A percentile compares a stretch with the other conserved stretches of the same genome.
These are phyloP conservation scores for Rhabdomys dilectus DNA, from an alignment of 2,113 vertebrate genomes.

Conservation along the genomic window DNA sequence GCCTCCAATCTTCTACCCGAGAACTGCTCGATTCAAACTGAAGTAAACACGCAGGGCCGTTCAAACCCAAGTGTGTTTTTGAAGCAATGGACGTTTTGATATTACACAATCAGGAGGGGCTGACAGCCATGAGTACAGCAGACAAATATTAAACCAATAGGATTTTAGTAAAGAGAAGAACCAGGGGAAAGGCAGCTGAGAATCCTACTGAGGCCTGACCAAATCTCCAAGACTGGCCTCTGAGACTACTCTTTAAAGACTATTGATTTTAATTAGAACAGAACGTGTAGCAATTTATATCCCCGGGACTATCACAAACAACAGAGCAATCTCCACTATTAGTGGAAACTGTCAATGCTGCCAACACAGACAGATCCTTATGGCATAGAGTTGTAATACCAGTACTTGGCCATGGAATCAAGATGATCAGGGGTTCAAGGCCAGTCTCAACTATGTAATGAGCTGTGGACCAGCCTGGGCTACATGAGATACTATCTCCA, in stretches of 20 bases:
- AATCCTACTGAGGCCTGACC: neutral
- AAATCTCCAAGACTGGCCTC: neutral
- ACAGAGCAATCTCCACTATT: neutral
- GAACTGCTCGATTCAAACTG: neutral
- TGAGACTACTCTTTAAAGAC: neutral
- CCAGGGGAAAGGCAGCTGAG: neutral
- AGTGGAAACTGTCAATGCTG: neutral
- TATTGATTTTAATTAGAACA: slow-evolving; percentile 25
- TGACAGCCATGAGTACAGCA: neutral
- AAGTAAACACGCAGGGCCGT: neutral
- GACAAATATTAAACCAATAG: neutral
- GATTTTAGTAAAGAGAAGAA: neutral
- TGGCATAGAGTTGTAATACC: neutral
- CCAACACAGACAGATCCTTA: neutral
- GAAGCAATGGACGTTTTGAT: neutral
- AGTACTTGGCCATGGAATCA: neutral
- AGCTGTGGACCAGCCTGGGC: neutral
- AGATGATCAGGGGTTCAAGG: neutral
- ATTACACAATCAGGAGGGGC: neutral
- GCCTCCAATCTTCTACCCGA: neutral
- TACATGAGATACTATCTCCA: neutral
- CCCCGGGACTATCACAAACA: neutral
- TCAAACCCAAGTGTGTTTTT: neutral
- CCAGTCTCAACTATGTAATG: neutral
- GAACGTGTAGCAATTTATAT: neutral